These are phyloP conservation scores for Habroteleia sp. DNA, from an alignment of 2,888 invertebrate species.

Conservation along the genomic window DNA sequence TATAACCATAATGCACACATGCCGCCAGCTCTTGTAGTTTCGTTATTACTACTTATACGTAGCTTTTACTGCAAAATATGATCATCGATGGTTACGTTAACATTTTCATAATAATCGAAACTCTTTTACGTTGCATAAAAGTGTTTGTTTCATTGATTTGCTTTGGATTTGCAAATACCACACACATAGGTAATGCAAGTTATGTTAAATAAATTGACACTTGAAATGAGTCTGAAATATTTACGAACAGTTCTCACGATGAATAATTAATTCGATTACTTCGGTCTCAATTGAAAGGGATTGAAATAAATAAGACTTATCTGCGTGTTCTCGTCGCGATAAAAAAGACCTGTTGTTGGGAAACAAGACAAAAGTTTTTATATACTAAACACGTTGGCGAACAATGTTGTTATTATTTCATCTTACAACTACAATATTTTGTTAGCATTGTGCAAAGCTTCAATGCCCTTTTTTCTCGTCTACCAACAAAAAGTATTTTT, in stretches of 20 bases:
- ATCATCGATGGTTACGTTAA: slow-evolving; percentile 27
- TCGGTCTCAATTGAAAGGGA: too few relatives aligned
- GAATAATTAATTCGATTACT: too few relatives aligned
- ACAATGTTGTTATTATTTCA: slow-evolving; percentile 16
- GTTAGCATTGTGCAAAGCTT: slow-evolving; percentile 21
- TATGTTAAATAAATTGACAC: too few relatives aligned
- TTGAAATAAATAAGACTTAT: too few relatives aligned
- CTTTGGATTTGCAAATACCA: too few relatives aligned
- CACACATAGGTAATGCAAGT: too few relatives aligned
- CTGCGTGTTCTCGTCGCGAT: too few relatives aligned
- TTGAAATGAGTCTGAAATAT: too few relatives aligned
- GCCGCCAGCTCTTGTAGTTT: slow-evolving; percentile 20
- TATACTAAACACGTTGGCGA: background rate
- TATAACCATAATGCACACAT: slow-evolving; percentile 42
- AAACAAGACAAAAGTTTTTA: too few relatives aligned
- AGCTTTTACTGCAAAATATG: slow-evolving; percentile 24
- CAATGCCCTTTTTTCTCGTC: slow-evolving; percentile 13
- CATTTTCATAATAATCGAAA: slow-evolving; percentile 6
- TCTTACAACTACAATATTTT: slow-evolving; percentile 30
- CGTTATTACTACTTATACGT: slow-evolving; percentile 26
- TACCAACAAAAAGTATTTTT: slow-evolving; percentile 22
- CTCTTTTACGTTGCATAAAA: background rate
- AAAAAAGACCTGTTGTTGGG: too few relatives aligned
- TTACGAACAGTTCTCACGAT: background rate
- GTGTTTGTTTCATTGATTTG: too few relatives aligned